Evolutionary conservation across 2,888 invertebrate species (phyloP).

Genomic region (Macrosoma leucophasiata): DNA sequence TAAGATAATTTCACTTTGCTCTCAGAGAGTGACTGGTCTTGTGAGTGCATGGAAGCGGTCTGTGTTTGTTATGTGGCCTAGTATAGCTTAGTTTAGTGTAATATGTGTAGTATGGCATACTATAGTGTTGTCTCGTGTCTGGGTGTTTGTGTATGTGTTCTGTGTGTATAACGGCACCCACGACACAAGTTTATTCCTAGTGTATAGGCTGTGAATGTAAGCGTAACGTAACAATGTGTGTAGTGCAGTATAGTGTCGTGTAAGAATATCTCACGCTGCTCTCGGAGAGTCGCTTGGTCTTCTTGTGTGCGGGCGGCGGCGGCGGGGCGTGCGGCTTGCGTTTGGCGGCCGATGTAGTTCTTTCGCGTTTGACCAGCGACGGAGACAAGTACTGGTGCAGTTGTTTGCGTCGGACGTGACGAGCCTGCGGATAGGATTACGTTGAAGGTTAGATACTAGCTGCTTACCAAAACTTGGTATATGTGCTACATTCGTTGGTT

Average conservation of each 20-base stretch:
- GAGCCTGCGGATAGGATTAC: slow-evolving; percentile 86
- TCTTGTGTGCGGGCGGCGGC: slow-evolving; percentile 39
- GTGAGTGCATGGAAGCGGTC: background rate
- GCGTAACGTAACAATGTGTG: background rate
- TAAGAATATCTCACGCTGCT: slow-evolving; percentile 53
- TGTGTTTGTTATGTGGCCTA: background rate
- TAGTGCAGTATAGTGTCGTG: no score
- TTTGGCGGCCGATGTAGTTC: slow-evolving; percentile 74
- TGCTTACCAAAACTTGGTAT: no score
- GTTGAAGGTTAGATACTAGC: no score
- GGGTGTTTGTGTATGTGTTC: no score
- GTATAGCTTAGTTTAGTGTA: slow-evolving; percentile 5
- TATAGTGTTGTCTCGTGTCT: no score
- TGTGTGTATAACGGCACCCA: no score
- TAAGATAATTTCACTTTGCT: no score
- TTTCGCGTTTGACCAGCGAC: slow-evolving; percentile 81
- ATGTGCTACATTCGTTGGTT: no score
- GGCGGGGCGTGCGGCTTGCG: slow-evolving; percentile 69
- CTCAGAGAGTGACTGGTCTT: background rate
- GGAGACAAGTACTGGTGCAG: slow-evolving; percentile 83
- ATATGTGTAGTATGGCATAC: no score
- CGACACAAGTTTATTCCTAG: no score
- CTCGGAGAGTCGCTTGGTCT: slow-evolving; percentile 58
- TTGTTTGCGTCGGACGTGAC: slow-evolving; percentile 89
- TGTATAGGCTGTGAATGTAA: no score